These are phyloP conservation scores for Ormia ochracea DNA, from an alignment of 2,888 invertebrate species.

Conservation along the genomic window DNA sequence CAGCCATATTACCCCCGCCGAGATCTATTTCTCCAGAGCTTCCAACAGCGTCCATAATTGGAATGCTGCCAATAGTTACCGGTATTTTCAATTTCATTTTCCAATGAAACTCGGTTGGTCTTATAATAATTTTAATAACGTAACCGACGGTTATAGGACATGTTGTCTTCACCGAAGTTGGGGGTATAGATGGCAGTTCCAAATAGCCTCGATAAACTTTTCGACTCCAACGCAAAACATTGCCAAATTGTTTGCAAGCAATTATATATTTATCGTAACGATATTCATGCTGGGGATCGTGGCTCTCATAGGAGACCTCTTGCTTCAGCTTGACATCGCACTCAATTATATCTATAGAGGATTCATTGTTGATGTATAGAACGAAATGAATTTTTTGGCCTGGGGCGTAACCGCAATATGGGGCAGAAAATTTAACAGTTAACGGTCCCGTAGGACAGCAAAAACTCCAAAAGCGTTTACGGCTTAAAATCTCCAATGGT, in stretches of 20 bases:
- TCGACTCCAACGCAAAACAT: slow-evolving; percentile 80
- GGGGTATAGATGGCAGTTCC: slow-evolving; percentile 85
- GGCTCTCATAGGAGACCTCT: slow-evolving; percentile 78
- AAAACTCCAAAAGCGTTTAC: slow-evolving; percentile 76
- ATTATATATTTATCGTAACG: slow-evolving; percentile 75
- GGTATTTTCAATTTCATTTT: slow-evolving; percentile 82
- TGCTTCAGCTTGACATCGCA: slow-evolving; percentile 82
- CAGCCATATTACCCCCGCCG: slow-evolving; percentile 76
- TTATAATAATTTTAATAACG: slow-evolving; percentile 81
- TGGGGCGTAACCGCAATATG: slow-evolving; percentile 85
- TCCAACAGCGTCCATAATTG: slow-evolving; percentile 78
- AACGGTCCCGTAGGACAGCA: slow-evolving; percentile 76
- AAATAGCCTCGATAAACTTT: slow-evolving; percentile 82
- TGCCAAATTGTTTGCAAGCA: slow-evolving; percentile 78
- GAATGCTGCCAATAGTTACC: slow-evolving; percentile 81
- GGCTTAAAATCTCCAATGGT: slow-evolving; percentile 74
- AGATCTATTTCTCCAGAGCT: slow-evolving; percentile 59
- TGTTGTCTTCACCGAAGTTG: slow-evolving; percentile 83
- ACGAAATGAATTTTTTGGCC: slow-evolving; percentile 85
- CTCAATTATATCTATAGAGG: slow-evolving; percentile 82
- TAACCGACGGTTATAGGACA: slow-evolving; percentile 86
- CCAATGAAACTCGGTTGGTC: slow-evolving; percentile 80
- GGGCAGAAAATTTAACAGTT: slow-evolving; percentile 77
- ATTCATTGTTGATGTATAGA: slow-evolving; percentile 85
- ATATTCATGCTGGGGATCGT: slow-evolving; percentile 75